Evolutionary conservation across 2,113 vertebrate genomes (phyloP).

Genomic region (Antennarius striatus): DNA sequence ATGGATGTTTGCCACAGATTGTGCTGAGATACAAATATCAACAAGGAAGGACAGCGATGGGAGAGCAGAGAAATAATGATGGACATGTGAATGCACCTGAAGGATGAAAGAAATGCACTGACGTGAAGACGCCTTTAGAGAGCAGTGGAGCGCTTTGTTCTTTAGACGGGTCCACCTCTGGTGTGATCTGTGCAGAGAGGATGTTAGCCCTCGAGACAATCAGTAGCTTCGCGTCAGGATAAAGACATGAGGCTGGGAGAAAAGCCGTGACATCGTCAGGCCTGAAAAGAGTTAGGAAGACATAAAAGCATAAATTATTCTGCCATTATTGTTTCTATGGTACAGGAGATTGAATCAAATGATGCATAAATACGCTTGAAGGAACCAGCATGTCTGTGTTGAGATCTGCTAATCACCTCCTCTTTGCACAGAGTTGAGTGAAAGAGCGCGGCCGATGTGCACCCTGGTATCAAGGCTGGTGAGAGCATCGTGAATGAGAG

Average conservation of each 20-base stretch:
- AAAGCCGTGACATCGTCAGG: constrained; percentile 4
- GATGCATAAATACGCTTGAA: constrained; percentile 38
- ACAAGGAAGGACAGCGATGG: background rate
- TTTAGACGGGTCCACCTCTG: background rate
- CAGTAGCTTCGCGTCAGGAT: constrained; percentile 27
- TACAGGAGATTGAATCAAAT: constrained; percentile 50
- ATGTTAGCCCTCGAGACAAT: constrained; percentile 11
- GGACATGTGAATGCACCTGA: background rate
- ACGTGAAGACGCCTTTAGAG: constrained; percentile 59
- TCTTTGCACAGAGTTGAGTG: constrained; percentile 24
- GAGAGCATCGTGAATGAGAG: constrained; percentile 55
- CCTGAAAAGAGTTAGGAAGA: background rate
- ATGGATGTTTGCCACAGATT: background rate
- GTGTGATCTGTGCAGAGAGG: constrained; percentile 7
- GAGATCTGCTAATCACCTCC: constrained; percentile 2
- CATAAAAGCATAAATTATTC: constrained; percentile 9
- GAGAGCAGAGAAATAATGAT: background rate
- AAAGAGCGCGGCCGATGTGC: constrained; percentile 45
- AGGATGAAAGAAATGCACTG: constrained; percentile 35
- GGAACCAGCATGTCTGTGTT: constrained; percentile 5
- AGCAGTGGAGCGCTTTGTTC: constrained; percentile 66
- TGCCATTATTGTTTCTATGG: constrained; percentile 43
- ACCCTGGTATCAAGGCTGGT: constrained; percentile 27
- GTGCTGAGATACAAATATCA: background rate
- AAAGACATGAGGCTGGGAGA: constrained; percentile 21